A percentile compares a stretch with the other conserved stretches of the same genome.
These are phyloP conservation scores for Nephrotoma flavescens DNA, from an alignment of 2,888 invertebrate species.

Conservation along the genomic window DNA sequence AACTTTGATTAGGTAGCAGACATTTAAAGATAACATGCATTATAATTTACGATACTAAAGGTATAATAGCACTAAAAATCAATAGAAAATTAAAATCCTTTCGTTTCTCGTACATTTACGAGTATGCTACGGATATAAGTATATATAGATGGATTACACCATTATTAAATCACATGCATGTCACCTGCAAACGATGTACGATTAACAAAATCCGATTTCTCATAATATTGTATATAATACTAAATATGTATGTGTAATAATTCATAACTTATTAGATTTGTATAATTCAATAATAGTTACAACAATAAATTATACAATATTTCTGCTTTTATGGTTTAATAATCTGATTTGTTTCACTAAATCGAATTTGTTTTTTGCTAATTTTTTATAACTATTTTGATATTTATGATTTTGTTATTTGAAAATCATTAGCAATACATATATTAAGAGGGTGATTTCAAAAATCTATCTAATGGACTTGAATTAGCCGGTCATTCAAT, in stretches of 20 bases:
- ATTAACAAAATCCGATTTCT: not conserved
- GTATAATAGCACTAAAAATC: not conserved
- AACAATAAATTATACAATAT: not conserved
- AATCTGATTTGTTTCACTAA: not conserved
- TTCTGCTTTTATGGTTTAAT: not conserved
- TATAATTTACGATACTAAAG: too few relatives aligned
- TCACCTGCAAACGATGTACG: not conserved
- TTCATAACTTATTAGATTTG: not conserved
- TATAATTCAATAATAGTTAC: not conserved
- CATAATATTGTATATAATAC: not conserved
- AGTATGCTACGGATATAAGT: not conserved
- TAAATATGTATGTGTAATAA: not conserved
- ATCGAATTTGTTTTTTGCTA: not conserved
- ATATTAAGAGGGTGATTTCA: too few relatives aligned
- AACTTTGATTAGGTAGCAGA: too few relatives aligned
- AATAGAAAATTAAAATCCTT: slow-evolving; percentile 1
- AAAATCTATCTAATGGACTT: too few relatives aligned
- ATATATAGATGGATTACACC: not conserved
- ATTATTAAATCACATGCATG: not conserved
- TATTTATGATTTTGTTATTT: not conserved
- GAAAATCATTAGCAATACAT: not conserved
- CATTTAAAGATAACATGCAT: too few relatives aligned
- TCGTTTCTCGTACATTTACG: not conserved
- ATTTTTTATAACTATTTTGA: not conserved
- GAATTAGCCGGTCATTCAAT: too few relatives aligned